Evolutionary conservation across 1,140 invertebrate genomes (phyloP).

Genomic region (Bacillus rossius): DNA sequence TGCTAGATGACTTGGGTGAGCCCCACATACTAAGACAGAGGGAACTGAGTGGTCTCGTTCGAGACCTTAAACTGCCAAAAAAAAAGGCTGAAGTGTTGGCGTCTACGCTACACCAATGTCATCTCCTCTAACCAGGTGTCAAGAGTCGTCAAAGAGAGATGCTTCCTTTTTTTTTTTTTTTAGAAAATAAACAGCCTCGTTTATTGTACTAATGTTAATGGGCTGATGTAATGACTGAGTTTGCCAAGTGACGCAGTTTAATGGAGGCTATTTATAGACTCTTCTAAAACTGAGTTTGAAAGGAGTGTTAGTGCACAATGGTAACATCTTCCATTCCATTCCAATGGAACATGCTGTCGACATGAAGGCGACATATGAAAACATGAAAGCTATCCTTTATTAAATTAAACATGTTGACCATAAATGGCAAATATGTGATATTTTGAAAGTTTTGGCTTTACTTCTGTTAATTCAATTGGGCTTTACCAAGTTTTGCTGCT

Average conservation of each 20-base stretch:
- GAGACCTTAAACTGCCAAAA: not conserved
- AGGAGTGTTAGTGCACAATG: slow-evolving; percentile 13
- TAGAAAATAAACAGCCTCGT: not conserved
- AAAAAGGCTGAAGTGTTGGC: not conserved
- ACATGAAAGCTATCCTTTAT: not conserved
- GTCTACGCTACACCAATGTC: not conserved
- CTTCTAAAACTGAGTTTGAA: slow-evolving; percentile 16
- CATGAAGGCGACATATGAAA: slow-evolving; percentile 13
- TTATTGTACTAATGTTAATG: not conserved
- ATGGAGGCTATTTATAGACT: slow-evolving; percentile 18
- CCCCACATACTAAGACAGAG: not conserved
- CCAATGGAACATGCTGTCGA: slow-evolving; percentile 8
- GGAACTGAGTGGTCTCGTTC: not conserved
- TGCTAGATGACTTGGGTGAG: not conserved
- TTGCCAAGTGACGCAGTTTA: too few relatives aligned
- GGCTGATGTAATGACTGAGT: too few relatives aligned
- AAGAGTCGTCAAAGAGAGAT: not conserved
- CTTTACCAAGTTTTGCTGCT: slow-evolving; percentile 25
- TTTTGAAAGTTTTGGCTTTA: slow-evolving; percentile 16
- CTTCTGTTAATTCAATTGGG: slow-evolving; percentile 20
- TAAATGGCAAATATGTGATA: slow-evolving; percentile 12
- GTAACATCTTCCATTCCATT: slow-evolving; percentile 5
- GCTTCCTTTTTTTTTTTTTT: not conserved
- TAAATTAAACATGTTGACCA: not conserved
- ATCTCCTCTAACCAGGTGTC: not conserved